Percentiles rank a stretch among this genome's conserved stretches.
Evolutionary conservation across 2,113 vertebrate genomes (phyloP).

Genomic region (Pseudopodoces humilis): DNA sequence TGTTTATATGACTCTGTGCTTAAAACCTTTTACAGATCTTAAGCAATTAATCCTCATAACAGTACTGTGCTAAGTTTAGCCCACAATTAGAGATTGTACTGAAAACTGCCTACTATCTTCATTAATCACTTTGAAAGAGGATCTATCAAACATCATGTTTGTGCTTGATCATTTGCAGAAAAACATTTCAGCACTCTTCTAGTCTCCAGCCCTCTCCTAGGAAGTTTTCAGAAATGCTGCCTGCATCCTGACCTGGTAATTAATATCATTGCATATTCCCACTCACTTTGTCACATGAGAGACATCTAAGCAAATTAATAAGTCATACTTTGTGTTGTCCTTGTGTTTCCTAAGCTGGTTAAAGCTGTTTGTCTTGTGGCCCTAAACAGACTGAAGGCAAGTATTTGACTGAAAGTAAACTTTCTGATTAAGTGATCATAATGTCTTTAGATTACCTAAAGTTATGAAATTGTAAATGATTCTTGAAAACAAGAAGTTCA

Average conservation of each 20-base stretch:
- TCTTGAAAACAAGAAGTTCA: neutral
- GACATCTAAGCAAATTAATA: neutral
- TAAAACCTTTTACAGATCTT: neutral
- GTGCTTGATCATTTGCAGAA: neutral
- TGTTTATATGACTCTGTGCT: neutral
- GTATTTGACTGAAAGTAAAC: neutral
- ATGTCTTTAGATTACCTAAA: neutral
- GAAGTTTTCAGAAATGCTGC: neutral
- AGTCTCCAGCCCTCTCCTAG: neutral
- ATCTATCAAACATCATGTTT: neutral
- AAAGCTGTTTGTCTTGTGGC: neutral
- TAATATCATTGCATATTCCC: neutral
- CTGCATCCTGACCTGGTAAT: neutral
- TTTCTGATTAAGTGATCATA: neutral
- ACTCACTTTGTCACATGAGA: neutral
- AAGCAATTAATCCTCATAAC: neutral
- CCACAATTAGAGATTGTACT: neutral
- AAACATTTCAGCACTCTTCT: neutral
- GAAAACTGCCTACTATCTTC: neutral
- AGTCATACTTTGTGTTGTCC: neutral
- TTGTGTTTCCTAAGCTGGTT: neutral
- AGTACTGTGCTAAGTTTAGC: neutral
- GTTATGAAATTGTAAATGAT: neutral
- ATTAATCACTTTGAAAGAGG: neutral
- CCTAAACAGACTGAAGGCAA: neutral